A percentile compares a stretch with the other conserved stretches of the same genome.
phyloP scores from a whole-genome alignment of 2,113 vertebrate genomes.

The Bufo bufo region DNA sequence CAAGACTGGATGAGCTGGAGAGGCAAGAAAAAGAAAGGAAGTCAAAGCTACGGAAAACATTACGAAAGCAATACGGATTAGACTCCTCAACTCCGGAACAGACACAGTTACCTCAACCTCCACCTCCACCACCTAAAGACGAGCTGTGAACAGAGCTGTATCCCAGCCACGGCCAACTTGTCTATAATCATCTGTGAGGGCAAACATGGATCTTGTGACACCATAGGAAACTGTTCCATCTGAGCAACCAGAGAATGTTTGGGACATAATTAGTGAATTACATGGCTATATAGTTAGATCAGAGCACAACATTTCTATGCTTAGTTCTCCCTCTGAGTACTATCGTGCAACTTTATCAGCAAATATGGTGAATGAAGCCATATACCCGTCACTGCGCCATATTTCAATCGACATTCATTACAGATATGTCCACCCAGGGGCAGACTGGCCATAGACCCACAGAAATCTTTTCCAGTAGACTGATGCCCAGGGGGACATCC shows the following conservation, averaged over 20 bases:
- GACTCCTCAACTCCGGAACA: conserved; percentile 56
- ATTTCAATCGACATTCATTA: too few species aligned
- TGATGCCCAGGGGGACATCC: too few species aligned
- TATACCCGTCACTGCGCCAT: too few species aligned
- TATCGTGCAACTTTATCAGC: neutral
- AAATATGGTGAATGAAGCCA: neutral
- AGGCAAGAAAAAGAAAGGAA: conserved; percentile 19
- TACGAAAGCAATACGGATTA: neutral
- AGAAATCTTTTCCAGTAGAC: too few species aligned
- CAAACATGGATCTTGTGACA: conserved; percentile 21
- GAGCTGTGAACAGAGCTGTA: conserved; percentile 72
- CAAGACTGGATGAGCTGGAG: conserved; percentile 63
- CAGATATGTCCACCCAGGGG: too few species aligned
- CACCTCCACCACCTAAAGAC: conserved; percentile 72
- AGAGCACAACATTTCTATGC: neutral
- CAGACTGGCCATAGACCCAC: too few species aligned
- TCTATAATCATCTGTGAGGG: neutral
- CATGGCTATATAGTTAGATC: neutral
- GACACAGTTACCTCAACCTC: conserved; percentile 62
- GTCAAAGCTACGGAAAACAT: neutral
- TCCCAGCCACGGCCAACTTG: neutral
- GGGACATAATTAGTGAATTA: neutral
- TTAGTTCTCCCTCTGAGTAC: neutral
- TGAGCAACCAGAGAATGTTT: neutral
- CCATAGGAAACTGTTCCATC: neutral